Percentiles rank a stretch among this genome's conserved stretches.
phyloP scores from a whole-genome alignment of 2,113 vertebrate species.

The Ptychochromis oligacanthus region DNA sequence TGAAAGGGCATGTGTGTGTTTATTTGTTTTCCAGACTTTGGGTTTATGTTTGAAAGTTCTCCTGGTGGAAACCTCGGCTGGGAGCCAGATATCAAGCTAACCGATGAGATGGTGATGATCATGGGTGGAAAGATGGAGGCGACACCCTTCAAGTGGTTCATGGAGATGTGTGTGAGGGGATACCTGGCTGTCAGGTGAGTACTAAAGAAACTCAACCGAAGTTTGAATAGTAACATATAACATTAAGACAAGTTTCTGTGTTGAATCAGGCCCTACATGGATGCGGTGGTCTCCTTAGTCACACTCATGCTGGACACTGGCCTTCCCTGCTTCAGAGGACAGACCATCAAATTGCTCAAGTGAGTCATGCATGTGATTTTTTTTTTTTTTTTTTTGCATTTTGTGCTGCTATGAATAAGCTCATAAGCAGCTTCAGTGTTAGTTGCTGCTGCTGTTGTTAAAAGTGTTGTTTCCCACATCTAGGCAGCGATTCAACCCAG shows the following conservation, averaged over 20 bases:
- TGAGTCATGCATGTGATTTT: constrained; percentile 73
- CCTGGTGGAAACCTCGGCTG: constrained; percentile 96
- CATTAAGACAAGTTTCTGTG: background rate
- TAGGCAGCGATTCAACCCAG: constrained; percentile 95
- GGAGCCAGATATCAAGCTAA: constrained; percentile 98
- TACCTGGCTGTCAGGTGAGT: constrained; percentile 95
- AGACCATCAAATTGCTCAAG: constrained; percentile 97
- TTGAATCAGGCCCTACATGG: constrained; percentile 92
- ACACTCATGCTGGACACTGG: constrained; percentile 93
- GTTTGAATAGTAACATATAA: background rate
- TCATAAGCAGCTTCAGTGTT: background rate
- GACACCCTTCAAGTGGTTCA: constrained; percentile 99
- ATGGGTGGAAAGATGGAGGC: constrained; percentile 99
- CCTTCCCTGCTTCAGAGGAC: constrained; percentile 95
- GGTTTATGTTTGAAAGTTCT: constrained; percentile 99
- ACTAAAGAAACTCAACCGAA: background rate
- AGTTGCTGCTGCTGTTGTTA: background rate
- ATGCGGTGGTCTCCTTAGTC: constrained; percentile 94
- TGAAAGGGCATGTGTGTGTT: constrained; percentile 15
- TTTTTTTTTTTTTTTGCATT: background rate
- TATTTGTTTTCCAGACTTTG: constrained; percentile 86
- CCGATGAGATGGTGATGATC: constrained; percentile 99
- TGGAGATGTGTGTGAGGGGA: constrained; percentile 98
- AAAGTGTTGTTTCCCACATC: background rate
- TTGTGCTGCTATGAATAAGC: background rate